Percentiles rank a stretch among this genome's conserved stretches.
phyloP scores from a whole-genome alignment of 2,113 vertebrate species.

The Anoplopoma fimbria region DNA sequence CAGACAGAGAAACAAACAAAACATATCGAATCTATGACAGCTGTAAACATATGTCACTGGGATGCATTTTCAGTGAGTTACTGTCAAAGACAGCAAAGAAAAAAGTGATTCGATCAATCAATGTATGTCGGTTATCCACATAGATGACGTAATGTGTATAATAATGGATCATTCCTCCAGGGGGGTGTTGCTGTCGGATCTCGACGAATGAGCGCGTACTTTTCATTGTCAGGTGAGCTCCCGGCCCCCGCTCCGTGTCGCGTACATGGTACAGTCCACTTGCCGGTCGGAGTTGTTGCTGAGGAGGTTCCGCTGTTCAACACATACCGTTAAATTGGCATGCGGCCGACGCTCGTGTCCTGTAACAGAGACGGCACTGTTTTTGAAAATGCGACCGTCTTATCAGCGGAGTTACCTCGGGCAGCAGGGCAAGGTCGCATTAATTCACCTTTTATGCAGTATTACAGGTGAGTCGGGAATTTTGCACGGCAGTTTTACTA shows the following conservation, averaged over 20 bases:
- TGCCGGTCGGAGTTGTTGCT: constrained; percentile 84
- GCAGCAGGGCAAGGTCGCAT: constrained; percentile 42
- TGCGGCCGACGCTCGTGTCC: constrained; percentile 26
- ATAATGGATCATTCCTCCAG: constrained; percentile 59
- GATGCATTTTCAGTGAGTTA: background rate
- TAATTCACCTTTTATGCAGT: constrained; percentile 68
- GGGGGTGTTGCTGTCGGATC: constrained; percentile 33
- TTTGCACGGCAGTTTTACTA: background rate
- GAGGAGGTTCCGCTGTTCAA: constrained; percentile 81
- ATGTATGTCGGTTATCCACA: constrained; percentile 73
- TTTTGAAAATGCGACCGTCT: constrained; percentile 64
- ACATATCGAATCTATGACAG: background rate
- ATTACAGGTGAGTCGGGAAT: constrained; percentile 77
- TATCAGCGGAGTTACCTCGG: constrained; percentile 65
- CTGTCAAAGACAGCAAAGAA: constrained; percentile 11
- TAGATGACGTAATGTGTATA: constrained; percentile 80
- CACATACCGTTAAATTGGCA: constrained; percentile 65
- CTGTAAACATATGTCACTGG: background rate
- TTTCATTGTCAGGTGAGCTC: constrained; percentile 64
- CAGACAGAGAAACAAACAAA: background rate
- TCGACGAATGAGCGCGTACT: constrained; percentile 4
- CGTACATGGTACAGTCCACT: constrained; percentile 82
- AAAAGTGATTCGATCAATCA: constrained; percentile 65
- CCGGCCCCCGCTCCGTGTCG: constrained; percentile 34
- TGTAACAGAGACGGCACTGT: constrained; percentile 34